Evolutionary conservation across 2,888 invertebrate species (phyloP).

Genomic region (Oscheius sp.): DNA sequence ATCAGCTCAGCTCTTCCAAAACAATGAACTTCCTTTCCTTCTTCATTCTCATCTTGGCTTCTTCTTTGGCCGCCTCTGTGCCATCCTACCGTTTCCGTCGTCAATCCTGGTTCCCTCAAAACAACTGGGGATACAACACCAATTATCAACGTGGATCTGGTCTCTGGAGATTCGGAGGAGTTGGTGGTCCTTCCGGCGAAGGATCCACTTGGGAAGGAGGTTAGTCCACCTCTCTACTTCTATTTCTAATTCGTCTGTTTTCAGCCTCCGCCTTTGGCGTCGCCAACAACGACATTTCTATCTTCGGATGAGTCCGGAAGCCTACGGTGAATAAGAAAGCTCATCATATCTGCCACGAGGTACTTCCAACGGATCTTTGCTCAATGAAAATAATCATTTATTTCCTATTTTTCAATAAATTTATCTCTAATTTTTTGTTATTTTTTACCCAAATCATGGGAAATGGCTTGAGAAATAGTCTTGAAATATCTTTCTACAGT

Average conservation of each 20-base stretch:
- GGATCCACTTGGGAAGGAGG: constrained; percentile 27
- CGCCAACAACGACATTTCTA: constrained; percentile 14
- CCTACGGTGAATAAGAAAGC: no score
- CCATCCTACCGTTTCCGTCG: neutral
- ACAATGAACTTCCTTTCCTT: constrained; percentile 11
- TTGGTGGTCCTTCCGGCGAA: constrained; percentile 21
- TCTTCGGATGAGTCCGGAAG: constrained; percentile 12
- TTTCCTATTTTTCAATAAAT: no score
- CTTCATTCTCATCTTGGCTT: constrained; percentile 3
- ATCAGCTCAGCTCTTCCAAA: neutral
- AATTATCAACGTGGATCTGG: neutral
- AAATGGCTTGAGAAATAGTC: no score
- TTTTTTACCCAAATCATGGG: no score
- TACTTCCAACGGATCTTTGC: constrained; percentile 9
- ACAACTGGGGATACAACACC: constrained; percentile 5
- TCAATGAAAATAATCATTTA: neutral
- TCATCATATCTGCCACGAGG: neutral
- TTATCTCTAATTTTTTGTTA: neutral
- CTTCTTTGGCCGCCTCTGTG: neutral
- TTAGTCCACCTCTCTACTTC: neutral
- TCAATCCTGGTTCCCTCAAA: constrained; percentile 9
- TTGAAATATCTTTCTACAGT: no score
- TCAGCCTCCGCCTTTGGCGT: constrained; percentile 13
- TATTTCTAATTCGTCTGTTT: neutral
- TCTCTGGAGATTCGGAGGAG: constrained; percentile 17